phyloP scores from a whole-genome alignment of 1,140 invertebrate genomes.

The Sesamia nonagrioides region DNA sequence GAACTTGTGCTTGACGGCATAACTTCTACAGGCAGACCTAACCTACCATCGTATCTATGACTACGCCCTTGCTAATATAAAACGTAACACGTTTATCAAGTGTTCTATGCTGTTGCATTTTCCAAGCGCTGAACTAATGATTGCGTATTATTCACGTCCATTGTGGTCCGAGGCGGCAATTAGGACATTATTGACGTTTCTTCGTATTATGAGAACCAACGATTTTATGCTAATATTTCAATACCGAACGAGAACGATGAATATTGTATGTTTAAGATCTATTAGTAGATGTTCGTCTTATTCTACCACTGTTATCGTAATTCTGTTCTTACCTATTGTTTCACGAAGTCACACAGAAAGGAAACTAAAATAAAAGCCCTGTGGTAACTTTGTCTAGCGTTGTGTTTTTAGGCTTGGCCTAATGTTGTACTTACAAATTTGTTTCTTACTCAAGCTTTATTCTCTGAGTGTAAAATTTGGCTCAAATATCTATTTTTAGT shows the following conservation, averaged over 20 bases:
- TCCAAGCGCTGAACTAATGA: conserved; percentile 15
- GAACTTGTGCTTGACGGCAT: no score
- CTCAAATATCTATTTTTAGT: neutral
- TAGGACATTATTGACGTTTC: conserved; percentile 52
- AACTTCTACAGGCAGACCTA: no score
- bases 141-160: conserved; percentile 18
- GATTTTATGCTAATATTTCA: conserved; percentile 22
- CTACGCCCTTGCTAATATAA: neutral
- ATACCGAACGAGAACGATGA: neutral
- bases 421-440: neutral
- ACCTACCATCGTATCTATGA: no score
- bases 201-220: conserved; percentile 27
- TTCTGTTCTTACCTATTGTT: neutral
- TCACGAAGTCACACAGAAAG: neutral
- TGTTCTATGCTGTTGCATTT: conserved; percentile 15
- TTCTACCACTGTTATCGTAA: no score
- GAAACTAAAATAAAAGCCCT: neutral
- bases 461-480: neutral
- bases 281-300: neutral
- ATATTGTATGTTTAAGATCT: neutral
- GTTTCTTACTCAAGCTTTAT: neutral
- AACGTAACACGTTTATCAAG: neutral
- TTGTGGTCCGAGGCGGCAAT: conserved; percentile 39
- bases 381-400: neutral
- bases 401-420: neutral